Base-by-base conservation (phyloP, 2,797 vertebrate species). In the Poeciliopsis gracilis region DNA sequence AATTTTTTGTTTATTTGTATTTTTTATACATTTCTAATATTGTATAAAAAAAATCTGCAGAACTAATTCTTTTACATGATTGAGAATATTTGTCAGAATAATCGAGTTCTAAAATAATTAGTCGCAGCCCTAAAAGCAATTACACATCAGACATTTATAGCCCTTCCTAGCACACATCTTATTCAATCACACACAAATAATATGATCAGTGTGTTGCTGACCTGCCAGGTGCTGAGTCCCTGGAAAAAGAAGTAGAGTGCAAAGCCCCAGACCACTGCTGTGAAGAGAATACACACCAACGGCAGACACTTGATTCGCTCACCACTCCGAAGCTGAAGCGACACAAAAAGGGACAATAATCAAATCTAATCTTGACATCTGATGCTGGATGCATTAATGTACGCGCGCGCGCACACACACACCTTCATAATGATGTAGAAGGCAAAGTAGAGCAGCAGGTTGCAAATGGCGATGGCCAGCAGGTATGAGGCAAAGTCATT, bases 391-490 rank as follows among this genome's bases (percentile, higher is more conserved):
- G 4, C 0, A n/a, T 43, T 6, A 13, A 36, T 47, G n/a, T 49
- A 72, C 72, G 81, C 91, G 5, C 5, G 74, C 88, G 70, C 72
- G 82, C 92, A 76, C 88, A 98, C 98, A 82, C 92, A 76, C 88
- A 98, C 98, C 97, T 99, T 99, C 98, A 99, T 99, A 61, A 99
- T 99, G 87, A 99, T 99, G 94, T 99, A 99, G 92, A 99, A 99
- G 91, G 98, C 98, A 3, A 98, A 99, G 92, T 99, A 99, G 25
- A 99, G 97, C 59, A 99, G 96, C 86, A 99, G 95, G 95, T 99
- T 99, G 94, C 98, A 99, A 95, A 99, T 98, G 92, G 96, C 98
- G 2, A 99, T 99, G 92, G 97, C 98, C 94, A 99, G 86, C 81
- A 99, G 92, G 92, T 99, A 99, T 78, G 98, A 99, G 87, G 98